Conservation (phyloP, 2,113 vertebrate genomes). For the Aspiorhynchus laticeps region DNA sequence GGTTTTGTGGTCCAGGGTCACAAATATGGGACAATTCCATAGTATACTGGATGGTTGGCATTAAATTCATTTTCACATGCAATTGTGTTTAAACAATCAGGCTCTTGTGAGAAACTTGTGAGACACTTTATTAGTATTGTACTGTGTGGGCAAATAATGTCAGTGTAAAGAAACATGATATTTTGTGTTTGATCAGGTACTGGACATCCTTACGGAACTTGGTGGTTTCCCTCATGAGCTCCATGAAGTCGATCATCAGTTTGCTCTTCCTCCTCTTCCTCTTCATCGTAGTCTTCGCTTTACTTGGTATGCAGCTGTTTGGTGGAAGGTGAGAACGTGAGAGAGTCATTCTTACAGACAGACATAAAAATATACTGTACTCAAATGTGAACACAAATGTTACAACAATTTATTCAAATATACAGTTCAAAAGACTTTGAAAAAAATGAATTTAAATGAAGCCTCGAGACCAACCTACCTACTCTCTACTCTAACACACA, state of each 20-base stretch:
- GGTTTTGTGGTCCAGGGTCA: no score
- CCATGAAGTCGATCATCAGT: constrained; percentile 84
- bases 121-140: neutral
- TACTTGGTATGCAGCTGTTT: constrained; percentile 82
- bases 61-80: neutral
- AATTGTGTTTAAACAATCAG: neutral
- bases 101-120: no score
- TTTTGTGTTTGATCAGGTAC: constrained; percentile 65
- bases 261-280: constrained; percentile 82
- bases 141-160: neutral
- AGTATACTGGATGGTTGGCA: neutral
- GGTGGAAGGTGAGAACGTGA: constrained; percentile 72
- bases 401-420: neutral
- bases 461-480: neutral
- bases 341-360: neutral
- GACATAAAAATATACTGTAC: neutral
- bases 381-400: neutral
- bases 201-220: constrained; percentile 82
- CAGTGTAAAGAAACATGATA: neutral
- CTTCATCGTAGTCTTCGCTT: constrained; percentile 79
- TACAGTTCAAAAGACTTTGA: neutral
- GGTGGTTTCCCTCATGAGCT: constrained; percentile 83
- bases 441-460: neutral
- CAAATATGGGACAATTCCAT: neutral
- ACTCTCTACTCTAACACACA: neutral